A percentile compares a stretch with the other conserved stretches of the same genome.
Evolutionary conservation across 2,797 vertebrate genomes (phyloP).

Genomic region (Serranus cabrilla): DNA sequence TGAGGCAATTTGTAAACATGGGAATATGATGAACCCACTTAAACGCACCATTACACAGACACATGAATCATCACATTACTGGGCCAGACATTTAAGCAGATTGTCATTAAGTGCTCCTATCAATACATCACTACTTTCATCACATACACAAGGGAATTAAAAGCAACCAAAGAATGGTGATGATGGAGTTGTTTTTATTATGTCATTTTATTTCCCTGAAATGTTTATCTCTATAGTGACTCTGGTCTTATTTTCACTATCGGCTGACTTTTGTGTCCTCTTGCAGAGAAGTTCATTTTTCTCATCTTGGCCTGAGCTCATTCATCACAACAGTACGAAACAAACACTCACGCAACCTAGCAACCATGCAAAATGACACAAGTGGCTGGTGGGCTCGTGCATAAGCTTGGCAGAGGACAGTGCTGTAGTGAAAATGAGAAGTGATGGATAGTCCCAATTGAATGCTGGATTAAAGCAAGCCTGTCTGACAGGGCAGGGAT

Average conservation of each 20-base stretch:
- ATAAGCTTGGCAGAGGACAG: constrained; percentile 18
- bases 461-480: constrained; percentile 47
- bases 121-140: no score
- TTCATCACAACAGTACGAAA: constrained; percentile 36
- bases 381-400: neutral
- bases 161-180: neutral
- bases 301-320: constrained; percentile 2
- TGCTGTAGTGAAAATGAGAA: constrained; percentile 31
- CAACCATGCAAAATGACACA: constrained; percentile 38
- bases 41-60: no score
- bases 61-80: no score
- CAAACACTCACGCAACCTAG: constrained; percentile 46
- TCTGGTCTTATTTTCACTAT: neutral
- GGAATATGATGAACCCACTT: no score
- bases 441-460: constrained; percentile 14
- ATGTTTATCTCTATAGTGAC: neutral
- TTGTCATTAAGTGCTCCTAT: no score
- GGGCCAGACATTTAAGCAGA: no score
- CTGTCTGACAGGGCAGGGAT: constrained; percentile 37
- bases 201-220: neutral
- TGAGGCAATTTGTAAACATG: no score
- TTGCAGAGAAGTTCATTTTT: neutral
- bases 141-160: no score
- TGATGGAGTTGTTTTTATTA: neutral
- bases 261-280: neutral